Conservation (phyloP, 2,888 invertebrate genomes). For the Eristalis arbustorum region DNA sequence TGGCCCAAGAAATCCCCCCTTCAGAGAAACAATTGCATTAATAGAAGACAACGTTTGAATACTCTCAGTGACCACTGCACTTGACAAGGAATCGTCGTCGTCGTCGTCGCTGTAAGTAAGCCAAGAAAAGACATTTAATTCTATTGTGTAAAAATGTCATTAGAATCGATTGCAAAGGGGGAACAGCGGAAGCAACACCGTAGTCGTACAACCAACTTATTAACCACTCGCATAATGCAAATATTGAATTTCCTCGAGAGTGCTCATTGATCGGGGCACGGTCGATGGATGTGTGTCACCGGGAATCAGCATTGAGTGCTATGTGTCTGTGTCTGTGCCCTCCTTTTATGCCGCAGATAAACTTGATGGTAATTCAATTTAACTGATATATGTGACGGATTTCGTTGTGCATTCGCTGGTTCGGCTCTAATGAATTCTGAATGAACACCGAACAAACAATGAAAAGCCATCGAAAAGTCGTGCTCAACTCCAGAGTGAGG, state of each 20-base stretch:
- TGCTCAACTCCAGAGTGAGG: background rate
- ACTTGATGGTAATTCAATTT: slow-evolving; percentile 37
- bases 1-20: too few relatives aligned
- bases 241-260: slow-evolving; percentile 26
- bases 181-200: background rate
- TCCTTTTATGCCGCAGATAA: slow-evolving; percentile 6
- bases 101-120: background rate
- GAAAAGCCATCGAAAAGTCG: background rate
- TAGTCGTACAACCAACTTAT: background rate
- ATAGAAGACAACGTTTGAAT: background rate
- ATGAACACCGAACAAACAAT: slow-evolving; percentile 5
- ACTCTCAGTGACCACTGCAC: background rate
- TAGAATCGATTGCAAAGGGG: slow-evolving; percentile 13
- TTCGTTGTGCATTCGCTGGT: background rate
- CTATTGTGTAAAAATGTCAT: slow-evolving; percentile 13
- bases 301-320: background rate
- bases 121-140: background rate
- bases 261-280: background rate
- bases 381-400: slow-evolving; percentile 3
- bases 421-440: slow-evolving; percentile 21
- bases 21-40: background rate
- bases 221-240: slow-evolving; percentile 15
- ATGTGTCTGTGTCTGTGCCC: background rate
- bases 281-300: slow-evolving; percentile 16
- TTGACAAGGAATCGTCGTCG: background rate